Evolutionary conservation across 2,113 vertebrate species (phyloP), one percentile per base, ranked within the genome.

Genomic region (Nycticebus coucang): DNA sequence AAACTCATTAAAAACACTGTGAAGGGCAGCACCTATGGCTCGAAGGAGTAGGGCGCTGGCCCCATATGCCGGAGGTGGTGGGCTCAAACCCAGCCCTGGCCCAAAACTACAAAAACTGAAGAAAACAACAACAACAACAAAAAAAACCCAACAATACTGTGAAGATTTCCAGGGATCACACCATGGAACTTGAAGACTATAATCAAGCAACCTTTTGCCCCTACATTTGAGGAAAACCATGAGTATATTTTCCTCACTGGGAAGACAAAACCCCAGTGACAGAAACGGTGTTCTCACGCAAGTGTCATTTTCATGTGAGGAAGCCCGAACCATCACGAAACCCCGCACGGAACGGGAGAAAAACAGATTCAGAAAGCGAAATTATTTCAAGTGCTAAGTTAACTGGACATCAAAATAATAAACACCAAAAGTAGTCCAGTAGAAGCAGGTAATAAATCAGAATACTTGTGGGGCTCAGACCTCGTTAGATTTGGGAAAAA

Each of bases 391-490:
- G 80, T 95, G 81, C 86, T 96, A 84, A 41, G 22, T 78, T 98
- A 96, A 98, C 95, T 95, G 77, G 97, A 93, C 94, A 95, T 97
- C 93, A 84, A 97, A 80, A 97, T 84, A 86, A 33, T 90, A 96
- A 81, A 89, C 89, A 93, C 78, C 55, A 14, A 77, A 89, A 98
- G 95, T 89, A 97, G 85, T 92, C 89, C 95, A 91, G 81, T 5
- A 87, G 89, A 71, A 95, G 72, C 84, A 87, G 93, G 91, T 93
- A 97, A 97, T 96, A 97, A 96, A 98, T 97, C 68, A 81, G 83
- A 93, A 81, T 97, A 72, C 92, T 84, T 96, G 91, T 74, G 81
- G 83, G 88, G 97, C 97, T 96, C 66, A 89, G 95, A 97, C 11
- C 74, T 98, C 92, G 89, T 96, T 97, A 97, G 88, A 59, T 59